These are phyloP conservation scores for Nomada fucata DNA, from an alignment of 2,888 invertebrate species.

Conservation along the genomic window DNA sequence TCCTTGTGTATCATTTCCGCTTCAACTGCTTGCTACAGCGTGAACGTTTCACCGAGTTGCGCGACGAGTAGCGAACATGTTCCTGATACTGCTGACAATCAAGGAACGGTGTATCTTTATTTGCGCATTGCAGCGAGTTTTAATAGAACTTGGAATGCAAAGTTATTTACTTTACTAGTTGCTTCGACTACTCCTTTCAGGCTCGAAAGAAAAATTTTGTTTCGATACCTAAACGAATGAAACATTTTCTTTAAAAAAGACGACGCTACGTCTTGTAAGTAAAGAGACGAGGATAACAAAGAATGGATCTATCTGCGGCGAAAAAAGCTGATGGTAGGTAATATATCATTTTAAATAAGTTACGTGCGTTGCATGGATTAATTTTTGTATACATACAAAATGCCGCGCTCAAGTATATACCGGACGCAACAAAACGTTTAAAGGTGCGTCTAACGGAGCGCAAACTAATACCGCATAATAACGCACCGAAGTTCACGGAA, in stretches of 20 bases:
- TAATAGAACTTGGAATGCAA: too few species aligned
- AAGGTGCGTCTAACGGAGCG: constrained; percentile 16
- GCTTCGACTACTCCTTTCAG: too few species aligned
- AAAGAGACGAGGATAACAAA: too few species aligned
- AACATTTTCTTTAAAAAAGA: too few species aligned
- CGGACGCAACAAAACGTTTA: not conserved
- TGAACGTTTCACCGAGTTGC: constrained; percentile 4
- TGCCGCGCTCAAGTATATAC: not conserved
- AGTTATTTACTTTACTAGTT: too few species aligned
- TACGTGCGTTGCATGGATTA: not conserved
- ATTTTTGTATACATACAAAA: not conserved
- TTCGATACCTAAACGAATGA: too few species aligned
- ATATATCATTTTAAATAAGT: not conserved
- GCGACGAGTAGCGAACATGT: constrained; percentile 9
- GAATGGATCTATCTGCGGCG: too few species aligned
- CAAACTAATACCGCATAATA: constrained; percentile 21
- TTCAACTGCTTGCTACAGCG: constrained; percentile 18
- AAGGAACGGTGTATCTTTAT: too few species aligned
- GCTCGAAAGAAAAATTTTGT: too few species aligned
- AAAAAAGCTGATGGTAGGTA: too few species aligned
- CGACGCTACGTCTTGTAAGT: too few species aligned
- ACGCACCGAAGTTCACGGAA: constrained; percentile 20
- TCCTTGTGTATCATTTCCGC: constrained; percentile 11
- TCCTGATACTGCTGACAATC: constrained; percentile 26
- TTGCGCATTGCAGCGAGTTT: too few species aligned